Base-by-base conservation (phyloP, 2,113 vertebrate species). In the Pteropus alecto region DNA sequence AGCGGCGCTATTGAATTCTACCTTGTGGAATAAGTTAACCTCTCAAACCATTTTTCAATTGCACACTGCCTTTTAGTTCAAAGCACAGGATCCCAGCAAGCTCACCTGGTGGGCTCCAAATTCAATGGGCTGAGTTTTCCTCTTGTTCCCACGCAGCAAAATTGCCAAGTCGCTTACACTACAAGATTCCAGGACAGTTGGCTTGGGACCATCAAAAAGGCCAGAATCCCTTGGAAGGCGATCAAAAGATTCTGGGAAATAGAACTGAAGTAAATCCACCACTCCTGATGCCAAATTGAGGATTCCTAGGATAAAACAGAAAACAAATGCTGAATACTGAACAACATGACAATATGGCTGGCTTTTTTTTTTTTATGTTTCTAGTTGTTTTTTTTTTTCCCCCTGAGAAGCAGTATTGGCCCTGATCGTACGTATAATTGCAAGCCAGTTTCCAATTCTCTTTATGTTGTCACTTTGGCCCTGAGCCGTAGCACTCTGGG, bases 41-140 rank as follows among this genome's bases (percentile, higher is more conserved):
- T 67, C 51, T 84, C 56, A 28, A 81, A 51, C 3, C 24, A 58
- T 93, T 70, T 51, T 58, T 41, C 19, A 30, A 48, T 4, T 48
- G 48, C 90, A 94, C 85, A 74, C 26, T 88, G 24, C n/a, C 58
- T 95, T 96, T 92, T 38, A 71, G 81, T 93, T 88, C 51, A 89
- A 94, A 95, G 90, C 11, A 67, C 4, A 26, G 9, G 77, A 41
- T 48, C 30, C 58, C 92, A 96, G 78, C 24, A 38, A 96, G 56
- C 97, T 97, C 92, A 99, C 99, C 99, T 99, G 99, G 97, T 99
- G 99, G 60, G 99, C 99, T 97, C 99, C 99, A 97, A 99, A 99
- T 97, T 99, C 99, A 90, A 99, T 99, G 41, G 99, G 98, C 26
- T 99, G 99, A 8, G 99, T 99, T 98, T 99, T 99, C 93, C 99